Percentiles rank a stretch among this genome's conserved stretches.
These are phyloP conservation scores for Philaethria dido DNA, from an alignment of 2,888 invertebrate species.

Conservation along the genomic window DNA sequence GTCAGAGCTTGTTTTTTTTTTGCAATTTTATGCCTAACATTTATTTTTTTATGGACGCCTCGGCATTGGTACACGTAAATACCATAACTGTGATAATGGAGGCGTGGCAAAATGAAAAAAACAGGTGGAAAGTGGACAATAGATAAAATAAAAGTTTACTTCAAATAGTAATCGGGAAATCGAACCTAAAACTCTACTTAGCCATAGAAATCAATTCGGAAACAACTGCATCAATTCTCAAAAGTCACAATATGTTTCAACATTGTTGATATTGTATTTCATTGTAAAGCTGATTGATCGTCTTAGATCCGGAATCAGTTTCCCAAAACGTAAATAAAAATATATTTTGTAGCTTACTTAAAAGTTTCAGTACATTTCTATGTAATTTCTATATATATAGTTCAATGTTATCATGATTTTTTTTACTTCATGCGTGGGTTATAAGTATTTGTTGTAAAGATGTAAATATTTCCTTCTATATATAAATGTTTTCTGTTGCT, in stretches of 20 bases:
- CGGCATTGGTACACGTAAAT: too few species aligned
- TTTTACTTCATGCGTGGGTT: not conserved
- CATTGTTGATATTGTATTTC: slow-evolving; percentile 36
- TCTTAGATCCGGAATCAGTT: slow-evolving; percentile 22
- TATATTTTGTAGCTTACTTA: slow-evolving; percentile 30
- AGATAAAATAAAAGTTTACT: too few species aligned
- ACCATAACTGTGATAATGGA: too few species aligned
- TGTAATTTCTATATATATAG: too few species aligned
- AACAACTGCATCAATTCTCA: not conserved
- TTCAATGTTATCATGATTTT: not conserved
- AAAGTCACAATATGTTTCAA: slow-evolving; percentile 5
- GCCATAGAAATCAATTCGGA: not conserved
- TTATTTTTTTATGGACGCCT: too few species aligned
- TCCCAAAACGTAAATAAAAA: slow-evolving; percentile 34
- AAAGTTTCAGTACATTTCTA: slow-evolving; percentile 11
- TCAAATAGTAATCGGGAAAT: too few species aligned
- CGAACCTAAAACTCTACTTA: not conserved
- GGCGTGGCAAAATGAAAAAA: too few species aligned
- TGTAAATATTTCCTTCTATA: not conserved
- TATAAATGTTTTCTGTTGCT: too few species aligned
- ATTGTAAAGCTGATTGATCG: slow-evolving; percentile 42
- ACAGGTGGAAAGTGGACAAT: too few species aligned
- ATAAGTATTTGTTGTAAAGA: not conserved
- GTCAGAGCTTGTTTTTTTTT: too few species aligned
- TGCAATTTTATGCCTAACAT: too few species aligned